These are phyloP conservation scores for Euplexia lucipara DNA, from an alignment of 2,888 invertebrate species.

Conservation along the genomic window DNA sequence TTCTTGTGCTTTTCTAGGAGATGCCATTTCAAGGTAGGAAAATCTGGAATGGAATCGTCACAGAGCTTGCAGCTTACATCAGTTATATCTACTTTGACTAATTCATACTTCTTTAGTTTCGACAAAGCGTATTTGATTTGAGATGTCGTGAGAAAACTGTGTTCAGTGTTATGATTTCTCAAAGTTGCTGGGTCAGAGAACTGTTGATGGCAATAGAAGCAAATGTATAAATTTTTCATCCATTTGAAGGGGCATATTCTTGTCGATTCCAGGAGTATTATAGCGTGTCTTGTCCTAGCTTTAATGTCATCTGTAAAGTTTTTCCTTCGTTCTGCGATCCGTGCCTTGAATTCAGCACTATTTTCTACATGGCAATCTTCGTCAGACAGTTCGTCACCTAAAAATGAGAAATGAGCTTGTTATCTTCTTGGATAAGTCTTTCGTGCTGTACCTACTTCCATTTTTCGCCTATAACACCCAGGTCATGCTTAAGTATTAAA, in stretches of 20 bases:
- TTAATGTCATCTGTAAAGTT: constrained; percentile 71
- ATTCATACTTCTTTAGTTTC: constrained; percentile 80
- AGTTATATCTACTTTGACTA: constrained; percentile 84
- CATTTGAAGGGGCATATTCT: constrained; percentile 85
- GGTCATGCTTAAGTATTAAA: constrained; percentile 45
- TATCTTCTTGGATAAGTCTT: constrained; percentile 45
- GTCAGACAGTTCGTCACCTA: constrained; percentile 78
- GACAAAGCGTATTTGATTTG: constrained; percentile 75
- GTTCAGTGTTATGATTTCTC: constrained; percentile 75
- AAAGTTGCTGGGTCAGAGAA: constrained; percentile 78
- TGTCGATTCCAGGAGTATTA: constrained; percentile 77
- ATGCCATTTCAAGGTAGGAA: constrained; percentile 77
- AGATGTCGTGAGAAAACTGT: constrained; percentile 61
- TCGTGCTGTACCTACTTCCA: constrained; percentile 41
- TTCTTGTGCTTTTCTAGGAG: constrained; percentile 76
- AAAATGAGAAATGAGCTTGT: constrained; percentile 82
- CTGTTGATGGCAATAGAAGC: constrained; percentile 82
- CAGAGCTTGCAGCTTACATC: constrained; percentile 81
- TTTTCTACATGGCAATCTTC: constrained; percentile 51
- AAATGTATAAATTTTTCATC: constrained; percentile 83
- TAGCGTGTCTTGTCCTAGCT: constrained; percentile 76
- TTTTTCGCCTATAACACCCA: constrained; percentile 23
- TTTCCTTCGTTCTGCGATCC: constrained; percentile 62
- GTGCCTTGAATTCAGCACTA: constrained; percentile 50
- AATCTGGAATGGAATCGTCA: constrained; percentile 68